Conservation (phyloP, 53 echinoderm and acorn worm genomes). For the Echinarachnius parma region DNA sequence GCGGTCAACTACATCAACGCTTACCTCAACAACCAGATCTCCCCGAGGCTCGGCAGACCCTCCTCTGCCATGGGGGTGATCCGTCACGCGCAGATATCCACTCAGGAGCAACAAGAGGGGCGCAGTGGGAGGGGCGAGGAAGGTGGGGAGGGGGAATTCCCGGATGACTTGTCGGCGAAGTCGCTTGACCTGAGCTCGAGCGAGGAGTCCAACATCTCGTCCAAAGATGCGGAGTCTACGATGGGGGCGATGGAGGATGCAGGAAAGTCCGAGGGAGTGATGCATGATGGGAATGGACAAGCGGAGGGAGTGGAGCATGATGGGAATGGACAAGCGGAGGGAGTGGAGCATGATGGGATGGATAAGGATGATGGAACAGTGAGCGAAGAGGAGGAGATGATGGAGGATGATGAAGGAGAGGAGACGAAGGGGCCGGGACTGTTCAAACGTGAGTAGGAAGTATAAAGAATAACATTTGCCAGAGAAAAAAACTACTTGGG, state of each 20-base stretch:
- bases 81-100: constrained; percentile 29
- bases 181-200: constrained; percentile 6
- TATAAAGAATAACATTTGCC: no score
- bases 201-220: constrained; percentile 22
- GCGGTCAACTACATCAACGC: constrained; percentile 51
- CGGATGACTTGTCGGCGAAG: background rate
- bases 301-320: background rate
- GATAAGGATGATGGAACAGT: background rate
- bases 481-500: no score
- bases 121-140: background rate
- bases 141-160: background rate
- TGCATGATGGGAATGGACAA: constrained; percentile 8
- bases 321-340: background rate
- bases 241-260: background rate
- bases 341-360: background rate
- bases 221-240: background rate
- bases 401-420: background rate
- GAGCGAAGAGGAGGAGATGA: background rate
- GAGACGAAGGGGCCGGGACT: constrained; percentile 19
- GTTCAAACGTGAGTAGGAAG: constrained; percentile 13
- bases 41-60: constrained; percentile 61
- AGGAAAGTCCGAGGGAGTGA: constrained; percentile 6
- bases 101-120: constrained; percentile 1
- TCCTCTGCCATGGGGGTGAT: constrained; percentile 69
- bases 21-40: constrained; percentile 52